Percentiles rank a stretch among this genome's conserved stretches.
Conservation (phyloP, 2,113 vertebrate genomes). For the Prochilodus magdalenae region DNA sequence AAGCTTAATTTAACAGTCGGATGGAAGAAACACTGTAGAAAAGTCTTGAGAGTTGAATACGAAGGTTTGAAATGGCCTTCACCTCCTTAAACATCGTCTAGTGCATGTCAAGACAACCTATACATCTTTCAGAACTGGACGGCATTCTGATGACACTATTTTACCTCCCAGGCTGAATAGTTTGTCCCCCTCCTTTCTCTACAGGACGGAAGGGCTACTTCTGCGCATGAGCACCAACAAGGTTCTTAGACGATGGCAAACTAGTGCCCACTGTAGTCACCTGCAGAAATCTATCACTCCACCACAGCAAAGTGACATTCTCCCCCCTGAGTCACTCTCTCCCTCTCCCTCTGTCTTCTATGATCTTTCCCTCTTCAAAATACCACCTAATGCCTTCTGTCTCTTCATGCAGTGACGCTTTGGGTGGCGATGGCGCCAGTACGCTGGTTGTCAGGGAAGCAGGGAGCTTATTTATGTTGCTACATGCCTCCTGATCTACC, state of each 20-base stretch:
- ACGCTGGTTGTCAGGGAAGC: background rate
- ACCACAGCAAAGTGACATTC: background rate
- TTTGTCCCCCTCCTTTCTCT: no score
- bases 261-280: background rate
- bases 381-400: background rate
- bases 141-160: no score
- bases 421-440: background rate
- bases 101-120: no score
- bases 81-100: no score
- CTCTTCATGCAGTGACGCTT: conserved; percentile 11
- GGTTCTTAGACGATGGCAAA: background rate
- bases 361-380: background rate
- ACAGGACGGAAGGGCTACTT: background rate
- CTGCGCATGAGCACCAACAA: background rate
- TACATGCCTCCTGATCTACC: background rate
- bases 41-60: no score
- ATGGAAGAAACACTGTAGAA: no score
- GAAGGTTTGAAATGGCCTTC: no score
- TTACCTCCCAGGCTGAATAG: no score
- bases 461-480: background rate
- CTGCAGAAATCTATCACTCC: conserved; percentile 9
- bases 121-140: no score
- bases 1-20: no score
- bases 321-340: background rate
- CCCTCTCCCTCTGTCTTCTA: background rate